Conservation (phyloP, 1,140 invertebrate species). For the Adoxophyes honmai region DNA sequence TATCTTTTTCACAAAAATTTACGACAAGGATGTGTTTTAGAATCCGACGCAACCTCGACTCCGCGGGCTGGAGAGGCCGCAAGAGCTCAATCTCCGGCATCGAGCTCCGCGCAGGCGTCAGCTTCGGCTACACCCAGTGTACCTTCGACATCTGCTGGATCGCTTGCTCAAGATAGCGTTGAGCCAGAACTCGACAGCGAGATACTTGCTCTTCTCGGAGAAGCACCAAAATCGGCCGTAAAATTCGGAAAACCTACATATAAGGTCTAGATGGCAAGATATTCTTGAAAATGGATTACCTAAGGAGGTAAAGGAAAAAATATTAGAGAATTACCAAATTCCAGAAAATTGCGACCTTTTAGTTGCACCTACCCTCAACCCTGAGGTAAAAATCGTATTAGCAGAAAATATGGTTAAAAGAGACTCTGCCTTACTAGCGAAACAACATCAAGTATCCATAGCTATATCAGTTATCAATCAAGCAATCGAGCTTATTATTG, state of each 20-base stretch:
- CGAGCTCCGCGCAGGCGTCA: too few relatives aligned
- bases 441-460: conserved; percentile 3
- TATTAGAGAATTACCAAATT: neutral
- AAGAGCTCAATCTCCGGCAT: too few relatives aligned
- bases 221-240: neutral
- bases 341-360: conserved; percentile 13
- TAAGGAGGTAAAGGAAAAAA: conserved; percentile 8
- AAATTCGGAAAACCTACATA: neutral
- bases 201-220: neutral
- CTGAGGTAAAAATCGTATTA: conserved; percentile 8
- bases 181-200: neutral
- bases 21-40: too few relatives aligned
- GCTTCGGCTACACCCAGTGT: too few relatives aligned
- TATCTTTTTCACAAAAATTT: too few relatives aligned
- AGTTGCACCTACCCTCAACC: neutral
- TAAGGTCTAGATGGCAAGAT: conserved; percentile 16
- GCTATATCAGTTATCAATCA: neutral
- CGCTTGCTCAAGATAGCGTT: too few relatives aligned
- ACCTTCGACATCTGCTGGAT: too few relatives aligned
- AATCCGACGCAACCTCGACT: too few relatives aligned
- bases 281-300: conserved; percentile 1
- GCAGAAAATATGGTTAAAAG: conserved; percentile 2
- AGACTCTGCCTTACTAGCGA: neutral
- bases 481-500: neutral
- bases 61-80: too few relatives aligned